A percentile compares a stretch with the other conserved stretches of the same genome.
Conservation (phyloP, 2,888 invertebrate genomes). For the Macrostomum cliftonense region DNA sequence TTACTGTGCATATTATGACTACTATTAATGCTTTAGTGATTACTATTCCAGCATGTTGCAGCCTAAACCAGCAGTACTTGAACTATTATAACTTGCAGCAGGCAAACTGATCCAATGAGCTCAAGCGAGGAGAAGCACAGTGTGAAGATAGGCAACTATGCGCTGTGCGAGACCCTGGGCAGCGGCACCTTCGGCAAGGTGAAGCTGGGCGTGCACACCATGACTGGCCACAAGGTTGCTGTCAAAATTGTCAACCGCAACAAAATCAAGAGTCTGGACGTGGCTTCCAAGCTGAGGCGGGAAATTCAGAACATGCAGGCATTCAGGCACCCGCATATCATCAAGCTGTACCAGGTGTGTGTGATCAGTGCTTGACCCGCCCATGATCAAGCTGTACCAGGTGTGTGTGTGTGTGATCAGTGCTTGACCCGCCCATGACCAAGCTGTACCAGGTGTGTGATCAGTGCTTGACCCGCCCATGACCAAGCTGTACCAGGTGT, state of each 20-base stretch:
- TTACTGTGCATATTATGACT: too few relatives aligned
- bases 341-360: slow-evolving; percentile 57
- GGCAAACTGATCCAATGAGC: too few relatives aligned
- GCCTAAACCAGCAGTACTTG: too few relatives aligned
- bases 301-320: slow-evolving; percentile 97
- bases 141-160: slow-evolving; percentile 69
- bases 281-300: slow-evolving; percentile 89
- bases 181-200: slow-evolving; percentile 99
- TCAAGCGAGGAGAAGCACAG: too few relatives aligned
- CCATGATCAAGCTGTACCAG: not conserved
- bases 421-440: not conserved
- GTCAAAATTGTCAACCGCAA: slow-evolving; percentile 93
- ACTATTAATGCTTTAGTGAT: too few relatives aligned
- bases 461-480: too few relatives aligned
- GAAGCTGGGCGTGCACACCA: slow-evolving; percentile 88
- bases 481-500: too few relatives aligned
- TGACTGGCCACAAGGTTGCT: slow-evolving; percentile 93
- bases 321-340: slow-evolving; percentile 98
- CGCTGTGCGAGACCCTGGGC: slow-evolving; percentile 74
- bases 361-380: not conserved
- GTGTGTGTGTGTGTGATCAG: too few relatives aligned
- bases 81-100: too few relatives aligned
- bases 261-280: slow-evolving; percentile 95
- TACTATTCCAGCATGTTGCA: too few relatives aligned
- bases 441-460: not conserved